Evolutionary conservation across 2,113 vertebrate species (phyloP), one percentile per base, ranked within the genome.

Genomic region (Lamprotornis superbus): DNA sequence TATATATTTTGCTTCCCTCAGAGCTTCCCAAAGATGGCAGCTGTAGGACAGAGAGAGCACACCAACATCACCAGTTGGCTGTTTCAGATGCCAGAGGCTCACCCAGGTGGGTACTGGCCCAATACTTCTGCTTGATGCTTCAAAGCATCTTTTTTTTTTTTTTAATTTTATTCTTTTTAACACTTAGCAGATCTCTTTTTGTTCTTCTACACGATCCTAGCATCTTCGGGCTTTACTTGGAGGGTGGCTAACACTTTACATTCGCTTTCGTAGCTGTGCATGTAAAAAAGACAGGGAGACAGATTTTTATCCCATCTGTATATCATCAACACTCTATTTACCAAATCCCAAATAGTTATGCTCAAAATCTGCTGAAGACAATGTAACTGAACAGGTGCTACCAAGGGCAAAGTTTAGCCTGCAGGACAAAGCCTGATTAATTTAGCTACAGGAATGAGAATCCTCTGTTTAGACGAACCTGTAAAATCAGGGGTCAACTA

Each of bases 401-500:
- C 82, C 68, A 60, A 93, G 89, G 57, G 73, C 75, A 83, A 69
- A 83, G 60, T 77, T 75, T 52, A 79, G 65, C 67, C 63, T 76
- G 63, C 27, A 93, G 80, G 61, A 94, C 83, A 93, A 94, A 96
- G 70, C 63, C 79, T 93, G 92, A 96, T 94, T 96, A 96, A 96
- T 93, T 95, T 88, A 89, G 73, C 73, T 86, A 94, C 39, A 87
- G 78, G 95, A 96, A 96, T 93, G 94, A 94, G 82, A 97, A 97
- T 96, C 90, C 80, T 97, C 93, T 93, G 94, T 97, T 96, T 95
- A 94, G 85, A 95, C 97, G 95, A 98, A 94, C 96, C 94, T 93
- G 74, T 97, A 97, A 97, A 98, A 98, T 97, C 91, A 94, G 96
- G 92, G 97, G 97, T 98, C 97, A 98, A 97, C 95, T 85, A 88